A percentile compares a stretch with the other conserved stretches of the same genome.
Evolutionary conservation across 35 echinoderm and acorn worm genomes (phyloP).

Genomic region (Lytechinus variegatus): DNA sequence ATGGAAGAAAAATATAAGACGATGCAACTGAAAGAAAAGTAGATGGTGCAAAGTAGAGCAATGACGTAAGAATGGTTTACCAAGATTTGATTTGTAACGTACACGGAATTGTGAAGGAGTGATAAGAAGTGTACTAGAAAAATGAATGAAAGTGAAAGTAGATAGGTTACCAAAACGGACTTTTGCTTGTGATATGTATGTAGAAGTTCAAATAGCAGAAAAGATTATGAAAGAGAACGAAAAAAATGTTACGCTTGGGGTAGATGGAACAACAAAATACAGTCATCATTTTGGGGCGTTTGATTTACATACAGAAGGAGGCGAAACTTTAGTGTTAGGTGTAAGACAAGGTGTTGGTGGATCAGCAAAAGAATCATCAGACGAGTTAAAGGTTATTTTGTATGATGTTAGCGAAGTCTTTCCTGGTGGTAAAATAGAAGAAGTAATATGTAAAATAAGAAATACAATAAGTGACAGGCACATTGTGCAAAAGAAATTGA

Average conservation of each 20-base stretch:
- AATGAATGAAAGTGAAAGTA: neutral
- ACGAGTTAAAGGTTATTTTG: neutral
- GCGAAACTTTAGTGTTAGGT: neutral
- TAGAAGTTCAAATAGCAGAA: constrained; percentile 26
- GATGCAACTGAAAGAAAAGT: no score
- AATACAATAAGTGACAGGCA: constrained; percentile 5
- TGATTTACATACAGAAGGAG: no score
- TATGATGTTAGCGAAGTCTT: neutral
- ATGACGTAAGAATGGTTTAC: neutral
- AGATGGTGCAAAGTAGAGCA: neutral
- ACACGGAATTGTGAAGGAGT: constrained; percentile 19
- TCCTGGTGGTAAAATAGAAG: neutral
- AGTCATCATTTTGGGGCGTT: neutral
- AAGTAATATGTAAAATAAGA: neutral
- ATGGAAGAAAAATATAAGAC: no score
- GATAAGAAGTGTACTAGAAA: neutral
- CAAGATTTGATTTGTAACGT: constrained; percentile 25
- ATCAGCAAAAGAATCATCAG: neutral
- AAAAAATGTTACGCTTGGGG: neutral
- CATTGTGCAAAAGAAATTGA: constrained; percentile 10
- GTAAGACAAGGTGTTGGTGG: constrained; percentile 27
- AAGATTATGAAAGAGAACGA: neutral
- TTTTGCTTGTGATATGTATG: neutral
- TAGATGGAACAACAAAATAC: neutral
- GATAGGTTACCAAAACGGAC: neutral